Percentiles rank a stretch among this genome's conserved stretches.
These are phyloP conservation scores for Myoxocephalus aenaeus DNA, from an alignment of 2,797 vertebrate species.

Conservation along the genomic window DNA sequence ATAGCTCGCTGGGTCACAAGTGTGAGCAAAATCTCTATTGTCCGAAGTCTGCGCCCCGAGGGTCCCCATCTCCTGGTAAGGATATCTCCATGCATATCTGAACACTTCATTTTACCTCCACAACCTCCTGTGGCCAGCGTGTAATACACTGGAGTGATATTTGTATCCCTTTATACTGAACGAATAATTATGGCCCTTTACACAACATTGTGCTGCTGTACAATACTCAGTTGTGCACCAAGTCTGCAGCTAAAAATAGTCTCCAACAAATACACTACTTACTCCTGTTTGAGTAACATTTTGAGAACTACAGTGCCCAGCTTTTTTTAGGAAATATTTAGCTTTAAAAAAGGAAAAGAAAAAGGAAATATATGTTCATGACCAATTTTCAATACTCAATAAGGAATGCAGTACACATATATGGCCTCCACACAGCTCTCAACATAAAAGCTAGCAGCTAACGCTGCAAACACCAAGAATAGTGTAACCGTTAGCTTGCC, in stretches of 20 bases:
- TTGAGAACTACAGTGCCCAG: background rate
- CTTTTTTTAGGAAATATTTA: background rate
- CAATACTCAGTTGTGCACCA: background rate
- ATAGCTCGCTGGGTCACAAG: slow-evolving; percentile 79
- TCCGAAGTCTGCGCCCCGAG: slow-evolving; percentile 65
- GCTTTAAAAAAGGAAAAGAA: background rate
- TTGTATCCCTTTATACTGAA: slow-evolving; percentile 25
- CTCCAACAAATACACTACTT: slow-evolving; percentile 1
- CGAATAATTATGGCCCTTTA: slow-evolving; percentile 1
- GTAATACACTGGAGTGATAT: slow-evolving; percentile 27
- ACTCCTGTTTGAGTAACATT: background rate
- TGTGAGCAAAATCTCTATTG: slow-evolving; percentile 80
- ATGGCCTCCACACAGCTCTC: background rate
- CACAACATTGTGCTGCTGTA: background rate
- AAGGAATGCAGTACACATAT: background rate
- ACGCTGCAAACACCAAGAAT: too few species aligned
- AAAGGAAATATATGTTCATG: background rate
- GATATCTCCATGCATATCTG: slow-evolving; percentile 55
- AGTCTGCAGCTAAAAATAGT: background rate
- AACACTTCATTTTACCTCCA: slow-evolving; percentile 52
- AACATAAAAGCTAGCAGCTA: too few species aligned
- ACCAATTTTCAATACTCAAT: background rate
- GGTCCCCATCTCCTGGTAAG: slow-evolving; percentile 62
- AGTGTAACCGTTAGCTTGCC: too few species aligned
- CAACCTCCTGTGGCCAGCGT: slow-evolving; percentile 21